Conservation (phyloP, 2,797 vertebrate species). For the Rallus crepitans region DNA sequence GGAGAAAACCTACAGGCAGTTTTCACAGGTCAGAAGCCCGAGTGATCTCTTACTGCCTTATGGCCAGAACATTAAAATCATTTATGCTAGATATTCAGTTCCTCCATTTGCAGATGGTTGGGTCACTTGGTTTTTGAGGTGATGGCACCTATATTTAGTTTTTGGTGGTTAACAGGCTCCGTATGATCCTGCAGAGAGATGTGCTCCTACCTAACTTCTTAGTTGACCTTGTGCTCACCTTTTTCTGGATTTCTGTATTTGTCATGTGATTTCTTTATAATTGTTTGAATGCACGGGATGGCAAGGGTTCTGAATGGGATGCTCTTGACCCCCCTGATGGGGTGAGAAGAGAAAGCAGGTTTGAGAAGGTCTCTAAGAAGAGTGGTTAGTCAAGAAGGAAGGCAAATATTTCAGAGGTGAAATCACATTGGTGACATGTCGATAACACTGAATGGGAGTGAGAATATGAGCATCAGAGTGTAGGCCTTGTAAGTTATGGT, state of each 20-base stretch:
- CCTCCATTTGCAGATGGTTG: not conserved
- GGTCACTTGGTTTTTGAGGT: not conserved
- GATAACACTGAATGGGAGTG: not conserved
- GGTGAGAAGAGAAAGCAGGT: not conserved
- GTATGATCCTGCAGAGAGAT: not conserved
- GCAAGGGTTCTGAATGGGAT: not conserved
- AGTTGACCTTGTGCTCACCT: not conserved
- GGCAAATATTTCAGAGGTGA: not conserved
- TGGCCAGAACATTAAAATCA: not conserved
- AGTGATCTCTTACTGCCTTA: not conserved
- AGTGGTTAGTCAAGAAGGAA: not conserved
- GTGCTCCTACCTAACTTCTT: not conserved
- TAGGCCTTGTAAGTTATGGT: not conserved
- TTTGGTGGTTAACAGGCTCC: not conserved
- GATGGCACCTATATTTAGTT: not conserved
- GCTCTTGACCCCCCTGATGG: not conserved
- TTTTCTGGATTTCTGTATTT: not conserved
- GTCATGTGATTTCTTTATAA: not conserved
- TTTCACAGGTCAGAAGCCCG: not conserved
- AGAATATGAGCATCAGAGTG: not conserved
- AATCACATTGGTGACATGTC: not conserved
- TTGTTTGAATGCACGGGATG: not conserved
- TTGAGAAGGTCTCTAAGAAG: not conserved
- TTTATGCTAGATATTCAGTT: not conserved
- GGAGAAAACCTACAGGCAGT: not conserved